Conservation (phyloP, 2,888 invertebrate genomes). For the Hartigia nigra region DNA sequence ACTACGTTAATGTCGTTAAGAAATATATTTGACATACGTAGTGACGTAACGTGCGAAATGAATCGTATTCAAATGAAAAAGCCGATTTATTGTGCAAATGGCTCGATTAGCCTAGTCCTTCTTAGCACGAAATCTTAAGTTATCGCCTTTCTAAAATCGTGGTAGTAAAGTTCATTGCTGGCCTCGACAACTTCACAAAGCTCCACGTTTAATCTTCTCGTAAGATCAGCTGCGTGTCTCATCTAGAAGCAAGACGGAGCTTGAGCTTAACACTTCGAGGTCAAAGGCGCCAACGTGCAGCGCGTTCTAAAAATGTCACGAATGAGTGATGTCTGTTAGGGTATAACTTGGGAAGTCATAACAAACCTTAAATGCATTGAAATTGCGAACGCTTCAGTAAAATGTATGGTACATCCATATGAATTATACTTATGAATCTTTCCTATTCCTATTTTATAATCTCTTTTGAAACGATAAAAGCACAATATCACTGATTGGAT, state of each 20-base stretch:
- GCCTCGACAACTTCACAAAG: neutral
- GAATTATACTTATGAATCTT: no score
- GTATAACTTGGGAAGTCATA: neutral
- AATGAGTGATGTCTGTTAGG: neutral
- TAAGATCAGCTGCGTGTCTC: neutral
- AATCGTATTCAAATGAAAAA: neutral
- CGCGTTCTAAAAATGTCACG: neutral
- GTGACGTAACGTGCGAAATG: neutral
- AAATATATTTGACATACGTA: neutral
- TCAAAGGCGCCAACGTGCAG: neutral
- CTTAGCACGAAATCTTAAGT: neutral
- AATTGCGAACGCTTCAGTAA: no score
- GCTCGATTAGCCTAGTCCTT: neutral
- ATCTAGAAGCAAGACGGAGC: neutral
- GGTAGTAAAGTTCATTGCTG: neutral
- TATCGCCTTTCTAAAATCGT: neutral
- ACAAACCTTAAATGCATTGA: neutral
- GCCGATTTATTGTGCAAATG: neutral
- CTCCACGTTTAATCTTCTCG: neutral
- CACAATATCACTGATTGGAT: no score
- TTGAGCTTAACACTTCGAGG: neutral
- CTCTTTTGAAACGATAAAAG: no score
- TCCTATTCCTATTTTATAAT: no score
- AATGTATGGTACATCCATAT: no score
- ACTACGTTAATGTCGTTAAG: no score